phyloP scores from a whole-genome alignment of 1,140 invertebrate genomes.

The Coelopa frigida region DNA sequence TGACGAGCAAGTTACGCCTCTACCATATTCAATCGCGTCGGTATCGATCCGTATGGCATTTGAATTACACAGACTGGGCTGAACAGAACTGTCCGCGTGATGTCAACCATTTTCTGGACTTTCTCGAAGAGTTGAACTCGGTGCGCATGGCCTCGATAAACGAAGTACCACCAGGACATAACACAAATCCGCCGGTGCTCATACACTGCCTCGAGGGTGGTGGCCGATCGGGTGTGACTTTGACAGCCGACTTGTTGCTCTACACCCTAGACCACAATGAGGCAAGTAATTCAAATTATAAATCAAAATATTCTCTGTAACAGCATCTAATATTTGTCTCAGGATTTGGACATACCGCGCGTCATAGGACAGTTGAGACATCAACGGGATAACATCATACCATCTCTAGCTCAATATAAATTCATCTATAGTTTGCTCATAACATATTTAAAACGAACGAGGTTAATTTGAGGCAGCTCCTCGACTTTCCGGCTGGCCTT shows the following conservation, averaged over 20 bases:
- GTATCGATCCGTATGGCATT: slow-evolving; percentile 67
- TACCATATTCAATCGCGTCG: slow-evolving; percentile 50
- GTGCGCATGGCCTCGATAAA: slow-evolving; percentile 64
- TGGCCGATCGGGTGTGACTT: slow-evolving; percentile 66
- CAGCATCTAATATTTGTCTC: slow-evolving; percentile 9
- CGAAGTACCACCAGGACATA: slow-evolving; percentile 59
- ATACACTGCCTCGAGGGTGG: slow-evolving; percentile 65
- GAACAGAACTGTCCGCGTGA: slow-evolving; percentile 60
- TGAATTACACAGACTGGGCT: slow-evolving; percentile 73
- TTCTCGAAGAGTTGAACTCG: slow-evolving; percentile 77
- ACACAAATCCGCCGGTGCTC: slow-evolving; percentile 61
- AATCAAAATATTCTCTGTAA: not conserved
- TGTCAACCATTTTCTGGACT: slow-evolving; percentile 63
- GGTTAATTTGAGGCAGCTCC: slow-evolving; percentile 56
- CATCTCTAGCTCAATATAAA: slow-evolving; percentile 80
- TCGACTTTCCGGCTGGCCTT: not conserved
- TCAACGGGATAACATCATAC: slow-evolving; percentile 78
- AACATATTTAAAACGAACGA: slow-evolving; percentile 75
- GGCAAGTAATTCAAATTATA: slow-evolving; percentile 49
- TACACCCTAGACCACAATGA: slow-evolving; percentile 83
- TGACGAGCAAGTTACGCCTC: slow-evolving; percentile 53
- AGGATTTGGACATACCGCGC: slow-evolving; percentile 71
- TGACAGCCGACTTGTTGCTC: slow-evolving; percentile 70
- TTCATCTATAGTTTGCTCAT: slow-evolving; percentile 81
- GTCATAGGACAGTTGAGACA: slow-evolving; percentile 68